These are phyloP conservation scores for Diadromus collaris DNA, from an alignment of 2,888 invertebrate species.

Conservation along the genomic window DNA sequence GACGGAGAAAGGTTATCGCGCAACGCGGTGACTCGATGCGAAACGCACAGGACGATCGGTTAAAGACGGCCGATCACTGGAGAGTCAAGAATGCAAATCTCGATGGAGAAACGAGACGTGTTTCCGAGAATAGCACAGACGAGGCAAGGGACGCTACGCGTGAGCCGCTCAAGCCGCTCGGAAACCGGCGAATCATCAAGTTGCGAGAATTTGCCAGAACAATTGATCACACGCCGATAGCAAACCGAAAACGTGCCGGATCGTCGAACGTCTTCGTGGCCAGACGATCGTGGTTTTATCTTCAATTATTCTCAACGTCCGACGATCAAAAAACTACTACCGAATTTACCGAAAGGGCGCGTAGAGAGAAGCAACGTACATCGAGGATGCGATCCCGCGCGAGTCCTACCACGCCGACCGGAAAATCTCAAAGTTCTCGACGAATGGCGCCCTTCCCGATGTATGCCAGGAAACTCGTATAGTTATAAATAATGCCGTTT, in stretches of 20 bases:
- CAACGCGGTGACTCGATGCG: not conserved
- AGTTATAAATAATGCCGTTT: conserved; percentile 44
- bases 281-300: not conserved
- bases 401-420: conserved; percentile 52
- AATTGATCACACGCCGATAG: conserved; percentile 22
- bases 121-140: conserved; percentile 39
- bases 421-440: conserved; percentile 49
- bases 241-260: conserved; percentile 39
- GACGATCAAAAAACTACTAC: not conserved
- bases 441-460: conserved; percentile 85
- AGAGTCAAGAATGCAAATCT: not conserved
- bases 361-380: not conserved
- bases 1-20: not conserved
- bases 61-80: not conserved
- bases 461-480: conserved; percentile 88
- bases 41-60: not conserved
- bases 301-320: not conserved
- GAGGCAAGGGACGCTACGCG: conserved; percentile 17
- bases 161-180: not conserved
- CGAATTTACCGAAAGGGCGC: not conserved
- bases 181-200: conserved; percentile 41
- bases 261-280: not conserved
- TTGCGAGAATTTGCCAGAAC: conserved; percentile 38
- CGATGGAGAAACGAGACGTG: not conserved
- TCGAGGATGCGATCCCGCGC: conserved; percentile 22